Percentiles rank a stretch among this genome's conserved stretches.
These are phyloP conservation scores for Candidula unifasciata DNA, from an alignment of 2,888 invertebrate species.

Conservation along the genomic window DNA sequence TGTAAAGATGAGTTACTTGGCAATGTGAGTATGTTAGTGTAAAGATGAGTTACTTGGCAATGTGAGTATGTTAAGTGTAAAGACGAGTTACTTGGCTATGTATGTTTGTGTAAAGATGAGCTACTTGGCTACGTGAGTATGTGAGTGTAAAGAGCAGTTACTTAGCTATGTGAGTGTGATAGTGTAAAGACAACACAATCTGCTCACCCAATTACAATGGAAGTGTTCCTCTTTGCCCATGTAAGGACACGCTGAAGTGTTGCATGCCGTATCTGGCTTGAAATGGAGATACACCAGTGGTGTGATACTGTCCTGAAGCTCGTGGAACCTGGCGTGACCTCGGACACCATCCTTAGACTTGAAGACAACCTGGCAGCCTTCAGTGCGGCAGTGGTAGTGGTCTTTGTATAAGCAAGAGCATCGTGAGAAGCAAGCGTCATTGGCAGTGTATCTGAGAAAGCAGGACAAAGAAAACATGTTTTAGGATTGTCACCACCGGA, in stretches of 20 bases:
- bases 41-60: no score
- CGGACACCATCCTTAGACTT: constrained; percentile 84
- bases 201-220: constrained; percentile 90
- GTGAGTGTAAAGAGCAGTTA: no score
- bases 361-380: constrained; percentile 78
- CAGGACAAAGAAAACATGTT: no score
- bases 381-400: constrained; percentile 91
- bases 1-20: no score
- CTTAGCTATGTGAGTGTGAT: no score
- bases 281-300: constrained; percentile 85
- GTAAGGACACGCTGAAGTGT: constrained; percentile 66
- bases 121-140: no score
- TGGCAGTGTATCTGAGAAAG: constrained; percentile 78
- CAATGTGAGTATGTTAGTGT: no score
- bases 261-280: constrained; percentile 82
- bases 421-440: constrained; percentile 79
- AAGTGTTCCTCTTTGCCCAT: constrained; percentile 87
- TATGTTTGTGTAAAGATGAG: no score
- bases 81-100: no score
- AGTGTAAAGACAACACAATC: no score
- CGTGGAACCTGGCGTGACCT: constrained; percentile 91
- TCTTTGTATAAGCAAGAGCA: constrained; percentile 86
- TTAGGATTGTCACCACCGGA: no score
- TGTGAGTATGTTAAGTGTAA: no score
- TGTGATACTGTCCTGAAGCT: constrained; percentile 91